Percentiles rank a stretch among this genome's conserved stretches.
phyloP scores from a whole-genome alignment of 2,113 vertebrate genomes.

The Pontoporia blainvillei region DNA sequence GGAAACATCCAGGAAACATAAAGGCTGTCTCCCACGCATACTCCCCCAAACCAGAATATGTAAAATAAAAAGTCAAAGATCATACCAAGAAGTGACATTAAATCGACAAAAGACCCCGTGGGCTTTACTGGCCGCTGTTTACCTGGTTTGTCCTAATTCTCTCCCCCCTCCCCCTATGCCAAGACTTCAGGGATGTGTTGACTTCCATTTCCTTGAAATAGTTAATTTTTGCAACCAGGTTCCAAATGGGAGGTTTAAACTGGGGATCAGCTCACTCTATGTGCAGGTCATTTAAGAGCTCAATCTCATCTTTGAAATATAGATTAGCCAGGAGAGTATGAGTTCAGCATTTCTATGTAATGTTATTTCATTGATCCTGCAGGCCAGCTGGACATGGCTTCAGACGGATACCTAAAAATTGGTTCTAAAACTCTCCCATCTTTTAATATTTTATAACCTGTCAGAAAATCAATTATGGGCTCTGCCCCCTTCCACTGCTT shows the following conservation, averaged over 20 bases:
- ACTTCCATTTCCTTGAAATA: constrained; percentile 77
- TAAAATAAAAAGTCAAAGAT: background rate
- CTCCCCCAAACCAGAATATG: background rate
- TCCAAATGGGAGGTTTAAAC: constrained; percentile 79
- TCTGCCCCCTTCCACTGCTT: constrained; percentile 69
- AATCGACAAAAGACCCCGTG: background rate
- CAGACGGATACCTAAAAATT: constrained; percentile 75
- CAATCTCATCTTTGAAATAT: constrained; percentile 82
- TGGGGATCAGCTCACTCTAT: constrained; percentile 75
- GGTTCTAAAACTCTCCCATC: constrained; percentile 79
- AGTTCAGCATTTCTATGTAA: constrained; percentile 83
- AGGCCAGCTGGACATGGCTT: constrained; percentile 69
- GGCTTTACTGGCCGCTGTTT: background rate
- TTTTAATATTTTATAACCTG: constrained; percentile 82
- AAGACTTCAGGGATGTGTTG: constrained; percentile 67
- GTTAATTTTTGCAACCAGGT: constrained; percentile 78
- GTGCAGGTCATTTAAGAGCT: constrained; percentile 80
- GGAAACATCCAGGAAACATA: background rate
- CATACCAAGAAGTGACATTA: background rate
- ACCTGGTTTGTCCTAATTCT: background rate
- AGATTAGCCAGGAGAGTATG: constrained; percentile 79
- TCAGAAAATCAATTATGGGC: constrained; percentile 72
- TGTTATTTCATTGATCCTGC: constrained; percentile 81
- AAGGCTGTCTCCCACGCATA: background rate
- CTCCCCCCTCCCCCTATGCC: background rate